Evolutionary conservation across 1,140 invertebrate species (phyloP).

Genomic region (Chelonus insularis): DNA sequence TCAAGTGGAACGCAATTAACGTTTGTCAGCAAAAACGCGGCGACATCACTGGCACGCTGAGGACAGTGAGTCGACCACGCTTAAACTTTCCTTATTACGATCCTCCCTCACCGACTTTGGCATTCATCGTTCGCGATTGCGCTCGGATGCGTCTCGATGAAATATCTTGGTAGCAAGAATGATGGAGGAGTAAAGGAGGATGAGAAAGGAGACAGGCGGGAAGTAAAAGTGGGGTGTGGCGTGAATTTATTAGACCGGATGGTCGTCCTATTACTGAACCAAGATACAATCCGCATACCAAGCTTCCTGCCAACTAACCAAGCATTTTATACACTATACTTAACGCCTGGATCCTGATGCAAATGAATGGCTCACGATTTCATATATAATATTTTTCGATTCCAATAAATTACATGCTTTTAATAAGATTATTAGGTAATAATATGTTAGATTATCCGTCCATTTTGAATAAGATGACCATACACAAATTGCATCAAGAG

Average conservation of each 20-base stretch:
- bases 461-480: background rate
- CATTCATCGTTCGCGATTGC: conserved; percentile 16
- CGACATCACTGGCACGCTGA: conserved; percentile 33
- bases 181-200: background rate
- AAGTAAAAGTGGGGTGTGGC: background rate
- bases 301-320: background rate
- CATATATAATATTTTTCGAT: no score
- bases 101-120: conserved; percentile 1
- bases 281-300: conserved; percentile 5
- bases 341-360: background rate
- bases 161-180: conserved; percentile 13
- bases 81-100: conserved; percentile 54
- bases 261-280: conserved; percentile 3
- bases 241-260: conserved; percentile 10
- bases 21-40: conserved; percentile 49
- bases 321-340: conserved; percentile 2
- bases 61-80: conserved; percentile 31
- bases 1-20: conserved; percentile 55
- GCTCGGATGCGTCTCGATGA: conserved; percentile 13
- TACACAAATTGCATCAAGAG: conserved; percentile 8
- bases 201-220: background rate
- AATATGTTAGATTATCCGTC: no score
- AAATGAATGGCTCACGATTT: background rate
- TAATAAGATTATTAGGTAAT: no score
- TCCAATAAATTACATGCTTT: no score